Base-by-base conservation (phyloP, 2,797 vertebrate genomes). In the Taeniopygia guttata region DNA sequence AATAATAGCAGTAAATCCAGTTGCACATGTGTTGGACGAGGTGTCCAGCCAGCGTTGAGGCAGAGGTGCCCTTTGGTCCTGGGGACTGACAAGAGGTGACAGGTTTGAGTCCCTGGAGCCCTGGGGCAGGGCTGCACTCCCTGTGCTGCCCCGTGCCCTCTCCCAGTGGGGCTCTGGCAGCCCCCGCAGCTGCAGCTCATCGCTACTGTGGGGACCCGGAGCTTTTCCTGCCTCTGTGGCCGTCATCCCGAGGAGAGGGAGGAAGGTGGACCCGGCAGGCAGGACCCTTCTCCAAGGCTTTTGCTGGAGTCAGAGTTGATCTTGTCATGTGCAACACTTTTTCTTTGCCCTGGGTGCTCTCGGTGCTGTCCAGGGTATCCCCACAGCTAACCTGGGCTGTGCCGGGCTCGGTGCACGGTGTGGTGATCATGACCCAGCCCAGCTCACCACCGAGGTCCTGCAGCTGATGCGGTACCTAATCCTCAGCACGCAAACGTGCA, bases 201-300 rank as follows among this genome's bases (percentile, higher is more conserved):
- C 1, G 3, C 54, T 2, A 12, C 48, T 0, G 0, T 1, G 38
- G 68, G 60, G 13, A 14, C 16, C 0, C 0, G 4, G 20, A 12
- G n/a, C 26, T 43, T 30, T 21, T 34, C 23, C 67, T 73, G 64
- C 30, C 7, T 12, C 46, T 7, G 7, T n/a, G 58, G 9, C 20
- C 25, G 48, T 66, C 29, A 0, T 7, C 40, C 27, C 9, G 3
- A 11, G 32, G 30, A 73, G 23, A 55, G 25, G 30, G 30, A 55
- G 42, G 32, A 26, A 34, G 78, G 7, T 42, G 58, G 32, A 13
- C 48, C 60, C 64, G 62, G 34, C 49, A 34, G 73, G 26, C 70
- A 78, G 81, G 77, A 45, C 27, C 13, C 6, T 14, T 52, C 74
- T 89, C 34, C 9, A 3, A 45, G 66, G 69, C 27, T 67, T 2